A percentile compares a stretch with the other conserved stretches of the same genome.
Evolutionary conservation across 30 jellyfish, hydroid and myxozoan species (phyloP).

Genomic region (Chrysaora quinquecirrha): DNA sequence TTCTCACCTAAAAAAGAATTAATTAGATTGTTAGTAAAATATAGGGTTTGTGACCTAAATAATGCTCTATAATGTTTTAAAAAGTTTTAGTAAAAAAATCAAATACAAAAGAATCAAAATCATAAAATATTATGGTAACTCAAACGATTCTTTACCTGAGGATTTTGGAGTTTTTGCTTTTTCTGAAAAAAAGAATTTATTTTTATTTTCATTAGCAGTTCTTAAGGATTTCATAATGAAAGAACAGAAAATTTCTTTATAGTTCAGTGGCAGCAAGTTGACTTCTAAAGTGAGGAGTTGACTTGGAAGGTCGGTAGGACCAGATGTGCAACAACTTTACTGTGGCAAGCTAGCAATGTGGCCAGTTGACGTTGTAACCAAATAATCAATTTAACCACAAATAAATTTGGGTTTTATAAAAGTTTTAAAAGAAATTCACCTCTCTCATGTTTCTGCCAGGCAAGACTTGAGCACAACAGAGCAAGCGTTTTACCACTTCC

Average conservation of each 20-base stretch:
- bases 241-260: background rate
- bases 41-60: no score
- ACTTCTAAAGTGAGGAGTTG: background rate
- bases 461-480: constrained; percentile 81
- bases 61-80: no score
- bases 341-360: background rate
- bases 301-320: background rate
- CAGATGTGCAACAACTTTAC: background rate
- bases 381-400: background rate
- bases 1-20: no score
- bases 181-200: background rate
- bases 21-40: no score
- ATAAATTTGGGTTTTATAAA: background rate
- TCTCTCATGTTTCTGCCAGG: constrained; percentile 83
- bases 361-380: background rate
- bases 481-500: constrained; percentile 97
- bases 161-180: no score
- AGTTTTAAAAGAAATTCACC: constrained; percentile 35
- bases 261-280: background rate
- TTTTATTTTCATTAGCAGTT: background rate
- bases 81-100: no score
- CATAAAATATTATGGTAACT: no score
- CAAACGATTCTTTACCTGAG: no score
- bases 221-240: no score
- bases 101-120: no score